Evolutionary conservation across 2,113 vertebrate genomes (phyloP).

Genomic region (Thamnophis sirtalis): DNA sequence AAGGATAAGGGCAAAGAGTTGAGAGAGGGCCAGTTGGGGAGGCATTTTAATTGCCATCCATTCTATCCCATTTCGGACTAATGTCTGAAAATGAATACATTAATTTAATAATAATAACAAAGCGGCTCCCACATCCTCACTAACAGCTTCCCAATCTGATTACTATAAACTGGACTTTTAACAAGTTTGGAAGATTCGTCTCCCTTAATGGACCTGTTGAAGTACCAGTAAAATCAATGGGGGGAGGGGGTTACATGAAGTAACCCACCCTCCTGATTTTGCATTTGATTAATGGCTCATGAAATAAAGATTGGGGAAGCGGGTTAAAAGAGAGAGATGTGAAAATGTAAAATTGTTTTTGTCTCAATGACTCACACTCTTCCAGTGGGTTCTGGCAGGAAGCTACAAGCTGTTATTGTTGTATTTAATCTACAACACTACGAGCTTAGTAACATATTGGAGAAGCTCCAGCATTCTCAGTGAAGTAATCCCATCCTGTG

Average conservation of each 20-base stretch:
- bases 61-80: background rate
- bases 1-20: constrained; percentile 16
- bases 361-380: background rate
- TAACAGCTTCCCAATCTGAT: too few species aligned
- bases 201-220: background rate
- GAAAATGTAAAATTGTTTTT: background rate
- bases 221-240: background rate
- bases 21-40: background rate
- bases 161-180: background rate
- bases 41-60: constrained; percentile 1
- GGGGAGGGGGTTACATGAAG: background rate
- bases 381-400: background rate
- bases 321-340: background rate
- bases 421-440: background rate
- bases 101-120: background rate
- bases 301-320: background rate
- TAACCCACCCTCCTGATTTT: background rate
- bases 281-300: background rate
- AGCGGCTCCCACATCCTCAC: too few species aligned
- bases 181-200: background rate
- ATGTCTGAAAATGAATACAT: background rate
- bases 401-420: background rate
- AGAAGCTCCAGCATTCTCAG: background rate
- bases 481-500: background rate
- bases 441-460: background rate